Percentiles rank a stretch among this genome's conserved stretches.
Evolutionary conservation across 1,140 invertebrate species (phyloP).

Genomic region (Scaptomyza hsui): DNA sequence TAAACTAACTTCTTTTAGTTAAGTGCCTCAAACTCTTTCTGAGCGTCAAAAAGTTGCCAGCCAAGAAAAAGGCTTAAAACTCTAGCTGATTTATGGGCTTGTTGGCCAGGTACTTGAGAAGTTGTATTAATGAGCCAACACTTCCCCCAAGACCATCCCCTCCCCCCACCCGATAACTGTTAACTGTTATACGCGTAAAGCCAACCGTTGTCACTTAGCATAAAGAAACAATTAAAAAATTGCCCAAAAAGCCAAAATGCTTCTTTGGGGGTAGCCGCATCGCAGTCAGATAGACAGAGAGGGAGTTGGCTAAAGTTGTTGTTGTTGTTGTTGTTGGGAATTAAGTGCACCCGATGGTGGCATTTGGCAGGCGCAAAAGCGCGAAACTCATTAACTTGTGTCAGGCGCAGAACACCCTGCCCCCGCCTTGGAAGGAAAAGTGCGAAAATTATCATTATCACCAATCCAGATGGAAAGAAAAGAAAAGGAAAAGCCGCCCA

Average conservation of each 20-base stretch:
- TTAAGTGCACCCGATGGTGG: conserved; percentile 77
- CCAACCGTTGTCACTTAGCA: conserved; percentile 71
- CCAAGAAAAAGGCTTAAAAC: conserved; percentile 68
- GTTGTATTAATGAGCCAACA: conserved; percentile 63
- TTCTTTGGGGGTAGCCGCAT: conserved; percentile 77
- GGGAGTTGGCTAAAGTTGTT: conserved; percentile 10
- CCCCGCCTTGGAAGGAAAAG: conserved; percentile 28
- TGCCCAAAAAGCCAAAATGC: conserved; percentile 73
- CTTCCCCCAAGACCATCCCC: neutral
- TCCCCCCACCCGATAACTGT: neutral
- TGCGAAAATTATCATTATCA: conserved; percentile 81
- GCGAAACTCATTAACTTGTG: conserved; percentile 81
- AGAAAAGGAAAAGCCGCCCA: conserved; percentile 41
- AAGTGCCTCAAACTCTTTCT: conserved; percentile 30
- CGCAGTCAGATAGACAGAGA: conserved; percentile 27
- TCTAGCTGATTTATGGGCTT: conserved; percentile 55
- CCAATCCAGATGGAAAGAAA: conserved; percentile 45
- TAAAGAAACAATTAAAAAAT: conserved; percentile 83
- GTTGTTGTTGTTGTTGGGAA: too few relatives aligned
- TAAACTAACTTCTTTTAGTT: too few relatives aligned
- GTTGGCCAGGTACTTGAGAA: conserved; percentile 58
- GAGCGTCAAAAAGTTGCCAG: conserved; percentile 8
- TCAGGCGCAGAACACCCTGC: conserved; percentile 54
- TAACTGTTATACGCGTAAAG: neutral
- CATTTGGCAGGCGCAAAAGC: conserved; percentile 75